These are phyloP conservation scores for Porites evermanni DNA, from an alignment of 92 coral and sea anemone species.

Conservation along the genomic window DNA sequence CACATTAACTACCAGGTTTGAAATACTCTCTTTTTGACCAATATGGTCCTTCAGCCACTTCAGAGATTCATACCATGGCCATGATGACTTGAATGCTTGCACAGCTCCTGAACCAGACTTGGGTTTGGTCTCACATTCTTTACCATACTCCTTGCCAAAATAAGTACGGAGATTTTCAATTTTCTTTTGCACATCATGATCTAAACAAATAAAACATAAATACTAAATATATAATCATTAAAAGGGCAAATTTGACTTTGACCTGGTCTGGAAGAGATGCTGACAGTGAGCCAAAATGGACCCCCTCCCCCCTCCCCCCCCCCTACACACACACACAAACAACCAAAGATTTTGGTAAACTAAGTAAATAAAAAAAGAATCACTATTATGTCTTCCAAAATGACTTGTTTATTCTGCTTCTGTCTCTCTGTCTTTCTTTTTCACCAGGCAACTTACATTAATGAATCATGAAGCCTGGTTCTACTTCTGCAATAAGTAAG, in stretches of 20 bases:
- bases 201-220: constrained; percentile 6
- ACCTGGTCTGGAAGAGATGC: too few species aligned
- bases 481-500: constrained; percentile 8
- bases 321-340: too few species aligned
- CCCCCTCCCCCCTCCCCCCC: too few species aligned
- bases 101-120: constrained; percentile 35
- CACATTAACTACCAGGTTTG: constrained; percentile 15
- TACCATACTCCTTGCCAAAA: constrained; percentile 49
- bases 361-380: too few species aligned
- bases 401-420: neutral
- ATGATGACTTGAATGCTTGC: constrained; percentile 24
- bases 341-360: too few species aligned
- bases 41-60: constrained; percentile 34
- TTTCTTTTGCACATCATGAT: constrained; percentile 29
- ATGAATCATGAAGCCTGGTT: constrained; percentile 14
- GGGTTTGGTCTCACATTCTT: constrained; percentile 31
- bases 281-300: too few species aligned
- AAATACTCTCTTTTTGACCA: constrained; percentile 8
- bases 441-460: constrained; percentile 21
- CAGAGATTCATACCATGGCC: constrained; percentile 40
- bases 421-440: neutral
- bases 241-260: neutral
- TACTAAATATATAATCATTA: neutral
- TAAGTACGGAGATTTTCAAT: constrained; percentile 38
- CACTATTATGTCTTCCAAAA: too few species aligned